These are phyloP conservation scores for Idaea biselata DNA, from an alignment of 2,888 invertebrate genomes.

Conservation along the genomic window DNA sequence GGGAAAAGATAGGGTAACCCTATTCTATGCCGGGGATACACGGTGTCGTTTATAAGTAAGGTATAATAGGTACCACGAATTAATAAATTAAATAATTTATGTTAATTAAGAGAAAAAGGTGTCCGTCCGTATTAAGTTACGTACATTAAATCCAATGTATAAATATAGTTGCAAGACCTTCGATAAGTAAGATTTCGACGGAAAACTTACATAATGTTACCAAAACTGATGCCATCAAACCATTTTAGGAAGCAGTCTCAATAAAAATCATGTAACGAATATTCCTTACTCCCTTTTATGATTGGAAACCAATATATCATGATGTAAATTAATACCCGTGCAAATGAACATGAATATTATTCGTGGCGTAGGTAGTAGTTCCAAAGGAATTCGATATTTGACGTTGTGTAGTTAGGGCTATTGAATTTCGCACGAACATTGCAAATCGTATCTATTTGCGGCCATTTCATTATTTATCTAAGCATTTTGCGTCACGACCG, in stretches of 20 bases:
- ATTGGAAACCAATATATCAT: slow-evolving; percentile 11
- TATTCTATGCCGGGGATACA: too few relatives aligned
- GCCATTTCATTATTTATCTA: slow-evolving; percentile 22
- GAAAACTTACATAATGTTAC: slow-evolving; percentile 26
- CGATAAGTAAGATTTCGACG: slow-evolving; percentile 2
- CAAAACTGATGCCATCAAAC: slow-evolving; percentile 22
- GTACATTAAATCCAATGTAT: neutral
- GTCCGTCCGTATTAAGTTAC: neutral
- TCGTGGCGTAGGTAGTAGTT: slow-evolving; percentile 6
- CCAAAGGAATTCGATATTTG: slow-evolving; percentile 39
- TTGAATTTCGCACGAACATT: slow-evolving; percentile 31
- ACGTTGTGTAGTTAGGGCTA: slow-evolving; percentile 30
- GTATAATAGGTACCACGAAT: too few relatives aligned
- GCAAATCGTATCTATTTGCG: slow-evolving; percentile 24
- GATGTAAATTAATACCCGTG: slow-evolving; percentile 24
- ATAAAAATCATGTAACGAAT: neutral
- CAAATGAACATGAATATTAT: neutral
- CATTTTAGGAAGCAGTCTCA: slow-evolving; percentile 24
- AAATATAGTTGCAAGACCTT: neutral
- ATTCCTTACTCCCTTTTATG: slow-evolving; percentile 1
- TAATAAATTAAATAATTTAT: neutral
- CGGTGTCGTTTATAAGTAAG: too few relatives aligned
- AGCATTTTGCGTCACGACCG: neutral
- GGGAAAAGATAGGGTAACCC: too few relatives aligned
- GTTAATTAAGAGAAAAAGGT: neutral